These are phyloP conservation scores for Prionace glauca DNA, from an alignment of 2,797 vertebrate species.

Conservation along the genomic window DNA sequence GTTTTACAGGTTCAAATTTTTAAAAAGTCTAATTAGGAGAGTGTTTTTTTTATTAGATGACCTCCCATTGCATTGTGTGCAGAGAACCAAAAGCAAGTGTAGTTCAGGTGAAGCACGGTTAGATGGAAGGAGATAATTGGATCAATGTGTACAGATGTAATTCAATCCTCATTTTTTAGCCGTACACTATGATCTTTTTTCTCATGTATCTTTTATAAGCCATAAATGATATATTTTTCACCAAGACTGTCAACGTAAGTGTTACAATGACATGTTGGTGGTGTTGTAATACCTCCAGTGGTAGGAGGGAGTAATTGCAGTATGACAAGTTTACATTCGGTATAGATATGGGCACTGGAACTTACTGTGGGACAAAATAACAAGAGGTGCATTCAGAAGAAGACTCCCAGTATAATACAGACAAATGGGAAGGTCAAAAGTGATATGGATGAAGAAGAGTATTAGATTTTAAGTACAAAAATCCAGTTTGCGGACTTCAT, in stretches of 20 bases:
- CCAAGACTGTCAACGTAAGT: no score
- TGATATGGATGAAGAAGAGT: not conserved
- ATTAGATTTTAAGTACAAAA: not conserved
- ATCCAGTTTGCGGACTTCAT: not conserved
- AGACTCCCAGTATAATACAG: not conserved
- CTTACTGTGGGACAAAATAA: not conserved
- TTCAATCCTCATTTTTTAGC: no score
- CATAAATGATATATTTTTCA: no score
- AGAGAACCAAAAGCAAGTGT: not conserved
- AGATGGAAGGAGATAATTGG: no score
- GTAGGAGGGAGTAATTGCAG: no score
- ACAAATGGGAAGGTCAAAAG: not conserved
- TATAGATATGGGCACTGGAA: not conserved
- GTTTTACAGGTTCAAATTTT: not conserved
- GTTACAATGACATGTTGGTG: no score
- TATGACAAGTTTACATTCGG: no score
- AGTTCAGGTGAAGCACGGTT: not conserved
- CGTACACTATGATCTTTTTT: no score
- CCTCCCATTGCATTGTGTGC: not conserved
- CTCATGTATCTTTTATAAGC: no score
- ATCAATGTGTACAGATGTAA: no score
- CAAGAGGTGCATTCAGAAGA: not conserved
- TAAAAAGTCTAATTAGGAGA: not conserved
- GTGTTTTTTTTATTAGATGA: not conserved
- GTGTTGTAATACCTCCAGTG: no score